Base-by-base conservation (phyloP, 1,140 invertebrate genomes). In the Caenorhabditis tropicalis region DNA sequence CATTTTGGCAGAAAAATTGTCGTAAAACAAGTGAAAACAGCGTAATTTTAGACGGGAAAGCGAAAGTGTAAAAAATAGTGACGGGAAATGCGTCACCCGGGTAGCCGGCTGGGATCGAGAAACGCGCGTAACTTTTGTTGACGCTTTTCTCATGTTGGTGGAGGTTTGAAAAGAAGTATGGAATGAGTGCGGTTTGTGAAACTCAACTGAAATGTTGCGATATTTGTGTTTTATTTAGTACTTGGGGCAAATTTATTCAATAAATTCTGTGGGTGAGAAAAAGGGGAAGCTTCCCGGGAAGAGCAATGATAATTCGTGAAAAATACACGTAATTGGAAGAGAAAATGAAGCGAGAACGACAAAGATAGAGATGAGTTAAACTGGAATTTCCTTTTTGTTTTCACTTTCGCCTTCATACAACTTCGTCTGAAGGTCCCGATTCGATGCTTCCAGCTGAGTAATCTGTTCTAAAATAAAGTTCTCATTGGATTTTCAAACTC, bases 31-130 rank as follows among this genome's bases (percentile, higher is more conserved):
- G 36, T 74, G 65, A 74, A 74, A 74, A 24, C 58, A 65, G 3
- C 65, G 65, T 74, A 74, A 74, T 24, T 74, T 43, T 43, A 46
- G 65, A 74, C 65, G 65, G 15, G 24, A 46, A 74, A 74, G 65
- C 0, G 65, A 74, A 43, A 74, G 58, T 65, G 65, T 74, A 74
- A 56, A 56, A 56, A 74, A 74, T 10, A 74, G 9, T 24, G 36
- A 74, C 65, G 65, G 24, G 36, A 74, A 74, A 24, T 43, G 65
- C 65, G 65, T n/a, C 65, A 46, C 16, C 21, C n/a, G n/a, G n/a
- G n/a, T n/a, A n/a, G n/a, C 19, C 36, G 24, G 36, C 19, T 74
- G 65, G 3, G 10, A 33, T 10, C 33, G 65, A 39, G 65, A 74
- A 24, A 24, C 29, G 36, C 65, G 36, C 36, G 21, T n/a, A 9